A percentile compares a stretch with the other conserved stretches of the same genome.
phyloP scores from a whole-genome alignment of 30 jellyfish, hydroid and myxozoan genomes.

The Aurelia sp. region DNA sequence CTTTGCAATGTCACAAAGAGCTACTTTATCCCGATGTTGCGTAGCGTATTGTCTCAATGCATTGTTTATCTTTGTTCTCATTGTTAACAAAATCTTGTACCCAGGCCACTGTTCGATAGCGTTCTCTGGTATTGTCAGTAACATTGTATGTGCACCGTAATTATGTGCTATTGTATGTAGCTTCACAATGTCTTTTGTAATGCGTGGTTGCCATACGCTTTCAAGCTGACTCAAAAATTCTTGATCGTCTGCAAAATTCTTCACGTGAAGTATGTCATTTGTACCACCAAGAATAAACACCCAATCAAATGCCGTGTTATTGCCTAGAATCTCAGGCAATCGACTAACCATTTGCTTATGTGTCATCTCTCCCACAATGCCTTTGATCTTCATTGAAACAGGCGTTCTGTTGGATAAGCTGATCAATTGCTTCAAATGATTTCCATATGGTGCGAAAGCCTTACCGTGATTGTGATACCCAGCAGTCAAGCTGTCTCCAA shows the following conservation, averaged over 20 bases:
- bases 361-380: constrained; percentile 99
- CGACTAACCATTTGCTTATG: constrained; percentile 97
- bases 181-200: constrained; percentile 90
- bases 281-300: constrained; percentile 95
- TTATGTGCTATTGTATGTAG: constrained; percentile 90
- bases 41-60: constrained; percentile 83
- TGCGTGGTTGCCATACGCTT: constrained; percentile 98
- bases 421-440: constrained; percentile 63
- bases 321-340: constrained; percentile 94
- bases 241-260: constrained; percentile 97
- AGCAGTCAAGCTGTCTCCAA: constrained; percentile 98
- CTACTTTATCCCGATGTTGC: constrained; percentile 79
- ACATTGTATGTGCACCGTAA: constrained; percentile 93
- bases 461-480: constrained; percentile 96
- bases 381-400: constrained; percentile 79
- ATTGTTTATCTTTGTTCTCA: constrained; percentile 90
- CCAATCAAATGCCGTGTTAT: constrained; percentile 91
- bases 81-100: constrained; percentile 78
- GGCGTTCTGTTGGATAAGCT: constrained; percentile 53
- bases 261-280: constrained; percentile 95
- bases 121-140: constrained; percentile 96
- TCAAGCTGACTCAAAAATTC: constrained; percentile 94
- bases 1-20: constrained; percentile 89
- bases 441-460: constrained; percentile 87
- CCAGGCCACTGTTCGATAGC: constrained; percentile 98